Base-by-base conservation (phyloP, 2,113 vertebrate genomes). In the Copsychus sechellarum region DNA sequence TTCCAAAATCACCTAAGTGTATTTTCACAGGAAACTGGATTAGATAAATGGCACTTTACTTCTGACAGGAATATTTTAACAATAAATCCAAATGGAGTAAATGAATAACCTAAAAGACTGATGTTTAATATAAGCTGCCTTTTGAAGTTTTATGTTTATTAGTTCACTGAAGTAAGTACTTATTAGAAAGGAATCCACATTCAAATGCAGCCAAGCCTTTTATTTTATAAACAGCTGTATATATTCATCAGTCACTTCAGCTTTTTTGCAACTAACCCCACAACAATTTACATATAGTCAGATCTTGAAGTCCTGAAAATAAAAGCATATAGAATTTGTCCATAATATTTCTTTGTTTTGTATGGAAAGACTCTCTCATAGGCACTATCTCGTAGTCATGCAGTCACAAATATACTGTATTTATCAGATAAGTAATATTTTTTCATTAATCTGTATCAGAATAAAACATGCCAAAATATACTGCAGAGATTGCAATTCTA, bases 1-100 rank as follows among this genome's bases (percentile, higher is more conserved):
- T 97, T 92, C 92, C 91, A 67, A 96, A 96, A 96, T 85, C 83
- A 96, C 86, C 83, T 89, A 98, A 93, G 73, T 92, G 92, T 88
- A 95, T 96, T 95, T 92, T 92, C 94, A 93, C 82, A 95, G 93
- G 73, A 97, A 98, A 96, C 34, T 81, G 88, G 88, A 95, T 96
- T 95, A 96, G 90, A 96, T 95, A 97, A 97, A 96, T 83, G 90
- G 90, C 42, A 88, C 90, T 97, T 96, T 90, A 86, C 60, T 86
- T 96, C 81, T 81, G 96, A 95, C 69, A 92, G 74, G 89, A 93
- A 88, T 89, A 87, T 94, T 81, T 97, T 93, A 97, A 97, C 93
- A 29, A 34, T 91, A 94, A 95, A 95, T 95, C 83, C 84, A 6
- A 92, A 72, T 51, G 51, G 43, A 85, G 78, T 84, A 96, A 96